Evolutionary conservation across 2,113 vertebrate genomes (phyloP).

Genomic region (Semnornis frantzii): DNA sequence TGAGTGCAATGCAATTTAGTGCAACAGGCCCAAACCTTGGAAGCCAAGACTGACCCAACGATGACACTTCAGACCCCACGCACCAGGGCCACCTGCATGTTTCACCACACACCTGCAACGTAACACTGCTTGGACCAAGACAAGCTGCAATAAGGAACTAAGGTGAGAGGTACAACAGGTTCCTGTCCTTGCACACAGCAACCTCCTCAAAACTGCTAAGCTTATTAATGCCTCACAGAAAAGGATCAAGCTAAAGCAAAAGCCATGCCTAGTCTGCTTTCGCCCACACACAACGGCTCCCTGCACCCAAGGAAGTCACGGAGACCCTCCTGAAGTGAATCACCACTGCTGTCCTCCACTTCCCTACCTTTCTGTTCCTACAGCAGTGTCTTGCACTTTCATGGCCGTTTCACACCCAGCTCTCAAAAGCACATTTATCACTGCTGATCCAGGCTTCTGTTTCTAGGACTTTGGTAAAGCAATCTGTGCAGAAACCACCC

Average conservation of each 20-base stretch:
- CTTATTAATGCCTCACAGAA: constrained; percentile 9
- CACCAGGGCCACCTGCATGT: fast-evolving
- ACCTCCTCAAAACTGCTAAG: constrained; percentile 27
- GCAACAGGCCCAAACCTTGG: not conserved
- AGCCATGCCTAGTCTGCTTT: constrained; percentile 4
- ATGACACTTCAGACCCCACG: not conserved
- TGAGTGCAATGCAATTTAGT: not conserved
- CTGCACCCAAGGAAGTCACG: not conserved
- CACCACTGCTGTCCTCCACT: not conserved
- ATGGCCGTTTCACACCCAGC: not conserved
- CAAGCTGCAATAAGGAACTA: not conserved
- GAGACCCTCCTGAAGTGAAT: not conserved
- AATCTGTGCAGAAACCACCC: not conserved
- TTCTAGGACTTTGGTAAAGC: not conserved
- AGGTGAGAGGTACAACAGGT: not conserved
- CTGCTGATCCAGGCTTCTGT: not conserved
- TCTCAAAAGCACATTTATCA: not conserved
- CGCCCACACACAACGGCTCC: not conserved
- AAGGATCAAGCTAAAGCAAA: constrained; percentile 47
- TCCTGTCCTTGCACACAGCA: not conserved
- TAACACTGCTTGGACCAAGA: fast-evolving
- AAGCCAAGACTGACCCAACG: not conserved
- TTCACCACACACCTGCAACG: not conserved
- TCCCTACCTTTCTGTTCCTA: fast-evolving
- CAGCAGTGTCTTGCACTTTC: not conserved